Percentiles rank a stretch among this genome's conserved stretches.
Conservation (phyloP, 2,113 vertebrate genomes). For the Eretmochelys imbricata region DNA sequence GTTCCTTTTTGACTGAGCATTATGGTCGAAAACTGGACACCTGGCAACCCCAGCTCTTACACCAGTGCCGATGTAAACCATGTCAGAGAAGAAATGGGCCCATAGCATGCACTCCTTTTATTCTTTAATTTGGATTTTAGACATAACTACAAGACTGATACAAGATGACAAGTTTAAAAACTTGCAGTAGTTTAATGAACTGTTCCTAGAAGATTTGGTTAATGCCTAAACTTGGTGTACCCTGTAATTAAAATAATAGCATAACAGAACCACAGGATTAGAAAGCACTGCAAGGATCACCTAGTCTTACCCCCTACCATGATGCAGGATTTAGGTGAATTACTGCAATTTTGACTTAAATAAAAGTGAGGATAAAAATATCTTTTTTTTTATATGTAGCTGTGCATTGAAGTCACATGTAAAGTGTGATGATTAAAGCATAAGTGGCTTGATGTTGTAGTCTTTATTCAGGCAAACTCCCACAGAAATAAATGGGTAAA, state of each 20-base stretch:
- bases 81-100: background rate
- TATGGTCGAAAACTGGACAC: no score
- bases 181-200: background rate
- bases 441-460: conserved; percentile 9
- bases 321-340: background rate
- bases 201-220: background rate
- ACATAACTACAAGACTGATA: background rate
- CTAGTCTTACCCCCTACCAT: no score
- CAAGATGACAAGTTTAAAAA: background rate
- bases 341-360: conserved; percentile 21
- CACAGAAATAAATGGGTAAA: conserved; percentile 6
- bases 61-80: no score
- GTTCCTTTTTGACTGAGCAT: no score
- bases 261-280: no score
- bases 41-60: no score
- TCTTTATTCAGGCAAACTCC: conserved; percentile 8
- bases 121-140: background rate
- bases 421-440: conserved; percentile 22
- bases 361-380: background rate
- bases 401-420: conserved; percentile 28
- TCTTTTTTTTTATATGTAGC: background rate
- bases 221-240: background rate
- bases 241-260: background rate
- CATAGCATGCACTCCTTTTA: background rate
- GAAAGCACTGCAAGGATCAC: no score